phyloP scores from a whole-genome alignment of 2,113 vertebrate genomes.

The Syngnathoides biaculeatus region DNA sequence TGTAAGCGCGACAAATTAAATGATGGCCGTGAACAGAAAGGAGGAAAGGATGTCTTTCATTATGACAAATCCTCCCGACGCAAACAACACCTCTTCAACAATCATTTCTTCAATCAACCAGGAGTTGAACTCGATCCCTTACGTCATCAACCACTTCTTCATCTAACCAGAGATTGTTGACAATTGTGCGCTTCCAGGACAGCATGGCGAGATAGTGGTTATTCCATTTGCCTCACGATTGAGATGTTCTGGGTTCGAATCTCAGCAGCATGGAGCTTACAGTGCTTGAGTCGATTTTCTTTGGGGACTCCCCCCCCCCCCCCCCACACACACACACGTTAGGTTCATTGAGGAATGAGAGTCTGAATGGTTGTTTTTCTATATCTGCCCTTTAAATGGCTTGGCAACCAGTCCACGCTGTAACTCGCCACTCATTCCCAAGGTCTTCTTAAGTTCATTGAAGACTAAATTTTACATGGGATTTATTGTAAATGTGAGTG shows the following conservation, averaged over 20 bases:
- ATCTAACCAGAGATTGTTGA: neutral
- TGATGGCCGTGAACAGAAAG: constrained; percentile 21
- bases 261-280: neutral
- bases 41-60: constrained; percentile 6
- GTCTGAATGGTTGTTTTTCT: too few species aligned
- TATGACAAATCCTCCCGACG: neutral
- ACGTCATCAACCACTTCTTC: neutral
- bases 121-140: too few species aligned
- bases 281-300: too few species aligned
- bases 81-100: neutral
- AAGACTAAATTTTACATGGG: too few species aligned
- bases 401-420: too few species aligned
- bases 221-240: neutral
- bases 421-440: too few species aligned
- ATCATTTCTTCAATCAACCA: neutral
- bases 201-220: neutral
- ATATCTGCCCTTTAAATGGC: too few species aligned
- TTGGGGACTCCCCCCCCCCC: too few species aligned
- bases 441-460: too few species aligned
- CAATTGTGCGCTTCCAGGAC: neutral
- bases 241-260: neutral
- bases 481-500: too few species aligned
- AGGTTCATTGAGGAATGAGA: too few species aligned
- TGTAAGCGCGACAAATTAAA: constrained; percentile 32
- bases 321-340: too few species aligned